A percentile compares a stretch with the other conserved stretches of the same genome.
phyloP scores from a whole-genome alignment of 2,113 vertebrate genomes.

The Xyrauchen texanus region DNA sequence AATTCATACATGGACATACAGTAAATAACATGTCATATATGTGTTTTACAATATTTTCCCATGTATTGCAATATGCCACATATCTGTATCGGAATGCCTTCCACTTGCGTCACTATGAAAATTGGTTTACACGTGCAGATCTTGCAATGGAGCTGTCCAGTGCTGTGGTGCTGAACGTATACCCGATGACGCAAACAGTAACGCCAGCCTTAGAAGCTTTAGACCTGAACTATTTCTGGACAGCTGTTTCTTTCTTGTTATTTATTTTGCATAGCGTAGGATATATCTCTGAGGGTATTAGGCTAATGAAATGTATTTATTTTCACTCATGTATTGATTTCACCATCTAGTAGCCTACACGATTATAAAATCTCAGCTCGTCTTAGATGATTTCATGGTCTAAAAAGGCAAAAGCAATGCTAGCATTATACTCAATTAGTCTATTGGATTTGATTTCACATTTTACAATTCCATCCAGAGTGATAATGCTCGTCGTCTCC shows the following conservation, averaged over 20 bases:
- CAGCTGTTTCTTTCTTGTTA: neutral
- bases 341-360: neutral
- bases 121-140: neutral
- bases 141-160: constrained; percentile 45
- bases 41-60: neutral
- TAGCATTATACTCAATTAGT: too few species aligned
- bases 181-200: constrained; percentile 25
- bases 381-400: neutral
- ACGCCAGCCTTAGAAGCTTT: neutral
- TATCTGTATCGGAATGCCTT: neutral
- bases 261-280: neutral
- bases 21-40: neutral
- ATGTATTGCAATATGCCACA: neutral
- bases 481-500: constrained; percentile 18
- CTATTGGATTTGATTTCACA: too few species aligned
- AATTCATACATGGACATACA: neutral
- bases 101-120: neutral
- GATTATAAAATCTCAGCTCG: neutral
- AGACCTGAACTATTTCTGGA: neutral
- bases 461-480: neutral
- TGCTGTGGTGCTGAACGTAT: constrained; percentile 45
- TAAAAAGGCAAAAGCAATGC: too few species aligned
- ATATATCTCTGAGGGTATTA: too few species aligned
- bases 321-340: neutral
- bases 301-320: neutral